A percentile compares a stretch with the other conserved stretches of the same genome.
Evolutionary conservation across 2,113 vertebrate species (phyloP).

Genomic region (Leptocoma aspasia): DNA sequence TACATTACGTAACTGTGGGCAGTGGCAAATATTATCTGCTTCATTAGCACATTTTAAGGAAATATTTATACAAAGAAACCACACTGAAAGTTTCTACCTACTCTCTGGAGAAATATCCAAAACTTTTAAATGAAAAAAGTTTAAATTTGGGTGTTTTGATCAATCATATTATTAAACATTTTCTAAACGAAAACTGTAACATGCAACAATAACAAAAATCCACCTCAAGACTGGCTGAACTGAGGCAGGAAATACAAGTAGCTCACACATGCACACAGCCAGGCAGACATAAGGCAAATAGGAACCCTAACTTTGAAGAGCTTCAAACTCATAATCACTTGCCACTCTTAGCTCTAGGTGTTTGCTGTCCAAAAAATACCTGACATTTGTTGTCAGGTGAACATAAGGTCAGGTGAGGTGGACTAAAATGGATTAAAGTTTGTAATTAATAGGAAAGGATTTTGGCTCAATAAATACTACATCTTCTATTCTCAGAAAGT

Average conservation of each 20-base stretch:
- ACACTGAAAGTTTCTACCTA: background rate
- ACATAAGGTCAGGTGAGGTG: background rate
- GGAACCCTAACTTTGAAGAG: background rate
- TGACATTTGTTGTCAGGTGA: background rate
- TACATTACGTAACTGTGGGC: background rate
- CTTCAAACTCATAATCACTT: background rate
- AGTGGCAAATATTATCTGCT: background rate
- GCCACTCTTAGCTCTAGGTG: background rate
- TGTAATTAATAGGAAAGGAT: background rate
- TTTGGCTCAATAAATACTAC: background rate
- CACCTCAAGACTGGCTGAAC: background rate
- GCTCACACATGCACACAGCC: background rate
- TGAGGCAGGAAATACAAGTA: background rate
- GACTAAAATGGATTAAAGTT: background rate
- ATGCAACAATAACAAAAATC: background rate
- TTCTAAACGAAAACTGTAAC: background rate
- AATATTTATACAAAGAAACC: background rate
- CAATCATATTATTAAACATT: background rate
- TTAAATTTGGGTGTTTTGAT: background rate
- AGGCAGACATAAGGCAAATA: background rate
- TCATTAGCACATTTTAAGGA: background rate
- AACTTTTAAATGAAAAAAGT: background rate
- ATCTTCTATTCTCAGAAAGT: background rate
- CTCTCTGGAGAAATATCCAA: background rate
- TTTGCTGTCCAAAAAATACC: background rate